Conservation (phyloP, 2,113 vertebrate genomes). For the Oncorhynchus masou region DNA sequence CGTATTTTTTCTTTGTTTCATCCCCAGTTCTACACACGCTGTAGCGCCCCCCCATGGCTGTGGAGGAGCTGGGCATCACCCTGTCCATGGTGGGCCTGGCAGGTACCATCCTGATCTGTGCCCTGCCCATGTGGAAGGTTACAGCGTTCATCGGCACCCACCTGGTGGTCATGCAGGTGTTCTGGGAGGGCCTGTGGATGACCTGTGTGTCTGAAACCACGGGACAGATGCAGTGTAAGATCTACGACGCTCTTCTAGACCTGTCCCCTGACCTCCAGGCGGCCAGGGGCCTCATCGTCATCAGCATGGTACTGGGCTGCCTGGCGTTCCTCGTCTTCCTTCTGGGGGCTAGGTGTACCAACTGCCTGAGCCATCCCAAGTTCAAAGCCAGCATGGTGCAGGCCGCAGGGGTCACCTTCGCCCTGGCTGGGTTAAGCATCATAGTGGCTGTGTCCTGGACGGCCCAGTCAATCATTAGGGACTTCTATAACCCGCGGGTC, state of each 20-base stretch:
- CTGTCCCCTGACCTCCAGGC: constrained; percentile 80
- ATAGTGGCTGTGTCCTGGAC: constrained; percentile 86
- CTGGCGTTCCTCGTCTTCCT: constrained; percentile 75
- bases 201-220: constrained; percentile 82
- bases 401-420: constrained; percentile 70
- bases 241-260: constrained; percentile 82
- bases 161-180: constrained; percentile 84
- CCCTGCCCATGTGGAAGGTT: constrained; percentile 87
- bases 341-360: constrained; percentile 76
- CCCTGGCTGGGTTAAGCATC: constrained; percentile 71
- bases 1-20: not conserved
- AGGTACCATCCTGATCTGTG: constrained; percentile 81
- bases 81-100: constrained; percentile 76
- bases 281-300: constrained; percentile 75
- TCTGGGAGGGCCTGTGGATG: constrained; percentile 90
- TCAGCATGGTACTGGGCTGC: constrained; percentile 73
- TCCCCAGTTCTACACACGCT: constrained; percentile 13
- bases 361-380: constrained; percentile 69
- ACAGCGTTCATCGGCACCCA: constrained; percentile 83
- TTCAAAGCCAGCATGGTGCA: constrained; percentile 72
- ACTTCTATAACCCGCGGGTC: constrained; percentile 88
- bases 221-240: constrained; percentile 86
- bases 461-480: constrained; percentile 83
- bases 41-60: constrained; percentile 55
- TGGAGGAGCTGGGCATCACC: constrained; percentile 78